Evolutionary conservation across 2,797 vertebrate genomes (phyloP).

Genomic region (Parotocinclus haroldoi): DNA sequence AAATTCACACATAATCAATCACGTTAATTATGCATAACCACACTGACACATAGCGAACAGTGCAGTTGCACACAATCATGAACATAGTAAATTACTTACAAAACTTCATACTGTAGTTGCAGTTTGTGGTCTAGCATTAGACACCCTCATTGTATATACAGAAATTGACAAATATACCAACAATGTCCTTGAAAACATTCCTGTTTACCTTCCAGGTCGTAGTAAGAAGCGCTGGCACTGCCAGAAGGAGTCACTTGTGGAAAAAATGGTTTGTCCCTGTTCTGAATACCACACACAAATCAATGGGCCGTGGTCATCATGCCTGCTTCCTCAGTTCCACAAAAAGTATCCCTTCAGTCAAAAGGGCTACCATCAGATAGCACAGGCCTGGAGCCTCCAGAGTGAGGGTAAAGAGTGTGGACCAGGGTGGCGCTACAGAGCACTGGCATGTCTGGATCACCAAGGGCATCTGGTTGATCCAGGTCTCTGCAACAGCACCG

Average conservation of each 20-base stretch:
- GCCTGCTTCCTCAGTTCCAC: constrained; percentile 61
- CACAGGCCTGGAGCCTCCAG: constrained; percentile 40
- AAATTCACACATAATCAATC: too few species aligned
- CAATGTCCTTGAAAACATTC: too few species aligned
- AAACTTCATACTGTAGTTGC: too few species aligned
- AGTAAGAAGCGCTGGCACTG: constrained; percentile 82
- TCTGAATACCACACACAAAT: constrained; percentile 64
- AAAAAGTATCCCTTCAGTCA: constrained; percentile 28
- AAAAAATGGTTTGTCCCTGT: constrained; percentile 75
- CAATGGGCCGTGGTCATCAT: constrained; percentile 80
- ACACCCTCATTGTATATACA: too few species aligned
- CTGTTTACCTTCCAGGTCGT: constrained; percentile 66
- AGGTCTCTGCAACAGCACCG: constrained; percentile 66
- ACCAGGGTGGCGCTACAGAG: constrained; percentile 66
- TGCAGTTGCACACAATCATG: too few species aligned
- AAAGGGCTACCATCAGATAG: constrained; percentile 20
- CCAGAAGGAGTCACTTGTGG: constrained; percentile 68
- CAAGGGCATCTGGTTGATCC: constrained; percentile 68
- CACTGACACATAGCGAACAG: too few species aligned
- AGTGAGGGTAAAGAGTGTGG: constrained; percentile 66
- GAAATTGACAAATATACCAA: too few species aligned
- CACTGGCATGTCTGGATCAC: constrained; percentile 71
- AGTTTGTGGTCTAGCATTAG: too few species aligned
- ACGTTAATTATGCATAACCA: too few species aligned
- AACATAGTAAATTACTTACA: too few species aligned